Base-by-base conservation (phyloP, 2,797 vertebrate genomes). In the Eleutherodactylus coqui region DNA sequence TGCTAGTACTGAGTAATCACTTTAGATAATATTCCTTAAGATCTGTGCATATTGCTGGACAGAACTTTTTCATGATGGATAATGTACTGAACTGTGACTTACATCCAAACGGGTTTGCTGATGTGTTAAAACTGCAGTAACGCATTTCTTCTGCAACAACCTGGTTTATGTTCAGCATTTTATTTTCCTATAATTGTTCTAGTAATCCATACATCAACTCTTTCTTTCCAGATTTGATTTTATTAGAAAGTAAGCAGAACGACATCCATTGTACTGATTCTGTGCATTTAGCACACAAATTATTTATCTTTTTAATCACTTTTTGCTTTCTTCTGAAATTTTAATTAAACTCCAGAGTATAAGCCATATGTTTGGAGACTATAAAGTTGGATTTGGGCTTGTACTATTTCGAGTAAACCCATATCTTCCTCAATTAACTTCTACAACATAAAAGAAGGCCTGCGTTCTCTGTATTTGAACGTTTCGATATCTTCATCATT, bases 81-180 rank as follows among this genome's bases (percentile, higher is more conserved):
- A 60, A 47, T 75, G 55, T 83, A 83, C n/a, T 43, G n/a, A 60
- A 60, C 81, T 60, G 49, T 60, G 38, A 38, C 81, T 41, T 58
- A 83, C 70, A 75, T 55, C n/a, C 55, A 32, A 55, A 82, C 32
- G 49, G 60, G 21, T 83, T 73, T 73, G 69, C 49, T 58, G 51
- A 75, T 83, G 60, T 83, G 41, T 75, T 75, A 73, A 75, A 83
- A 60, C 27, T 55, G 69, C 70, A 45, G 41, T 60, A 72, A 75
- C 21, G 36, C 27, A 75, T 72, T 73, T 55, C n/a, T 13, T 58
- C 49, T 60, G 49, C 47, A 45, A 27, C 10, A 75, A 60, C 49
- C 17, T 60, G 58, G 53, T 75, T 62, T n/a, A 84, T 75, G 38
- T 47, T 62, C 19, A 64, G 27, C 70, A 76, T 47, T 45, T 73